Percentiles rank a stretch among this genome's conserved stretches.
phyloP scores from a whole-genome alignment of 2,888 invertebrate genomes.

The Lomographa bimaculata region DNA sequence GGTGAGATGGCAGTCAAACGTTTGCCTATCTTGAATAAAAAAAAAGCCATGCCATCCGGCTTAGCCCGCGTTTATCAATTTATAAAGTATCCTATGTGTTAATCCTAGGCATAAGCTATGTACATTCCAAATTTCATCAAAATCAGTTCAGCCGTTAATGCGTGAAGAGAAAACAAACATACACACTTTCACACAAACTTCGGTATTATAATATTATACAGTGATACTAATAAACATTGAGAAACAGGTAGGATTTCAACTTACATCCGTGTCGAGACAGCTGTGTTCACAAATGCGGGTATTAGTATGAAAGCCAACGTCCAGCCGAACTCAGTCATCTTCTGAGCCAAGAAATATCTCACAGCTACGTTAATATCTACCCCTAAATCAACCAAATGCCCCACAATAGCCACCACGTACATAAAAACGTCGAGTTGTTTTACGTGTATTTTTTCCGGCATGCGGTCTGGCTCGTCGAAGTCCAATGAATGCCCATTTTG shows the following conservation, averaged over 20 bases:
- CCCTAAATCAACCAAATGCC: conserved; percentile 87
- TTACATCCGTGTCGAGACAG: conserved; percentile 89
- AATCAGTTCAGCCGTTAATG: too few relatives aligned
- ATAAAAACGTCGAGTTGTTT: conserved; percentile 86
- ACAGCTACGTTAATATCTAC: conserved; percentile 88
- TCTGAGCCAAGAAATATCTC: conserved; percentile 82
- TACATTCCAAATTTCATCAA: too few relatives aligned
- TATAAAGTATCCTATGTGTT: too few relatives aligned
- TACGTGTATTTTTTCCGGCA: conserved; percentile 83
- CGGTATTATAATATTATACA: too few relatives aligned
- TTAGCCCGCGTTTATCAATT: too few relatives aligned
- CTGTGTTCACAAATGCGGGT: conserved; percentile 89
- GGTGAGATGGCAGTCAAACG: too few relatives aligned
- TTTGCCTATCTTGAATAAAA: too few relatives aligned
- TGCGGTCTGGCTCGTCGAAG: conserved; percentile 83
- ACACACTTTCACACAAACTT: too few relatives aligned
- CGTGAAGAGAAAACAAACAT: too few relatives aligned
- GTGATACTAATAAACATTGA: too few relatives aligned
- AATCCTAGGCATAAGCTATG: too few relatives aligned
- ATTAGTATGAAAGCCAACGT: conserved; percentile 88
- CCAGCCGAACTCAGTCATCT: conserved; percentile 85
- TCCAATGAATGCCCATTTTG: conserved; percentile 71
- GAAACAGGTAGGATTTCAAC: conserved; percentile 50
- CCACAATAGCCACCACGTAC: conserved; percentile 86
- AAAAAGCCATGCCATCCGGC: too few relatives aligned